A percentile compares a stretch with the other conserved stretches of the same genome.
phyloP scores from a whole-genome alignment of 2,888 invertebrate genomes.

The Sepiola atlantica region DNA sequence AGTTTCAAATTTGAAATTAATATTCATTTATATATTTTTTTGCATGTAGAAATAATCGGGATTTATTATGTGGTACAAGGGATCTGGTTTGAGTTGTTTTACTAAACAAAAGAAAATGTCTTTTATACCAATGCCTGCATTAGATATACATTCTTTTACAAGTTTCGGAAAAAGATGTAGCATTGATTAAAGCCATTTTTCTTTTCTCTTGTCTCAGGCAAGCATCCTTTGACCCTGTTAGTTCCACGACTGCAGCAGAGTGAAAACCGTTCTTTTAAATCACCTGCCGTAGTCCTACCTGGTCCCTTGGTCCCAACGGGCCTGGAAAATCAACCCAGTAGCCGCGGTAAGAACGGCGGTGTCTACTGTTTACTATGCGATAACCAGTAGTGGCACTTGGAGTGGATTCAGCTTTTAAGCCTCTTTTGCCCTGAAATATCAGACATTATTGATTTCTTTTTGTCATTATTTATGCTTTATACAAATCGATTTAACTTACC shows the following conservation, averaged over 20 bases:
- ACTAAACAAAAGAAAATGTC: background rate
- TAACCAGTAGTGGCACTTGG: conserved; percentile 13
- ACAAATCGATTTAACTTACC: background rate
- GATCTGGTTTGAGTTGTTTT: background rate
- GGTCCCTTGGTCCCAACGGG: background rate
- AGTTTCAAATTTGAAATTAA: background rate
- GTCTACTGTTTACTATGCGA: background rate
- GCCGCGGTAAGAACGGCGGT: background rate
- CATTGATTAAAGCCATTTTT: background rate
- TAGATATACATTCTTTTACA: background rate
- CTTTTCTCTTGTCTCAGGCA: background rate
- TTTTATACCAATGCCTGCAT: background rate
- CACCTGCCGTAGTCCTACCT: conserved; percentile 32
- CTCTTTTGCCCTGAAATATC: background rate
- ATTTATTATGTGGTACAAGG: background rate
- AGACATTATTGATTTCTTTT: background rate
- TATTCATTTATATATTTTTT: background rate
- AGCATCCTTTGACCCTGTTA: conserved; percentile 2
- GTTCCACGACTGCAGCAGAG: background rate
- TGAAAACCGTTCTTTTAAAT: background rate
- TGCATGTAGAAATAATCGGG: background rate
- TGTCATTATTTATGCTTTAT: background rate
- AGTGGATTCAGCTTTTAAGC: background rate
- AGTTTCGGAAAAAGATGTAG: background rate
- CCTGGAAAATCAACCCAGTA: background rate